These are phyloP conservation scores for Clarias fuscus DNA, from an alignment of 2,797 vertebrate species.

Conservation along the genomic window DNA sequence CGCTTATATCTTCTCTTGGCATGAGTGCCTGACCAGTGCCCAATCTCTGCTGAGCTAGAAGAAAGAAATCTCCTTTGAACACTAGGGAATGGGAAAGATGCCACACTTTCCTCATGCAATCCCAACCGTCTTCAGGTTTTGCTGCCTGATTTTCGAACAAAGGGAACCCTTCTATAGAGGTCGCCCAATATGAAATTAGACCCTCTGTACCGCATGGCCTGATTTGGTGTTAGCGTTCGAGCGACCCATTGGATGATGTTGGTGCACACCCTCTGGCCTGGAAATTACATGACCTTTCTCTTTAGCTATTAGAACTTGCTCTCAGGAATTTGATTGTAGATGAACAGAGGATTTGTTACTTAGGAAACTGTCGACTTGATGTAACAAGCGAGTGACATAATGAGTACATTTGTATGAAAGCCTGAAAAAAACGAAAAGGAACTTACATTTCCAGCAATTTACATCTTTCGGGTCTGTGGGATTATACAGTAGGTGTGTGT, in stretches of 20 bases:
- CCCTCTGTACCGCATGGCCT: neutral
- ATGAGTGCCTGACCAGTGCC: neutral
- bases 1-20: neutral
- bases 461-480: neutral
- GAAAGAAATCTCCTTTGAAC: neutral
- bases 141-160: neutral
- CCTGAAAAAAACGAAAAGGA: neutral
- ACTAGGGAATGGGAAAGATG: neutral
- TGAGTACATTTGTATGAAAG: neutral
- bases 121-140: neutral
- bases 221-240: neutral
- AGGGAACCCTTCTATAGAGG: constrained; percentile 1
- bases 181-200: constrained; percentile 6
- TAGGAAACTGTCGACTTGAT: neutral
- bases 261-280: constrained; percentile 4
- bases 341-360: neutral
- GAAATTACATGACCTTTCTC: neutral
- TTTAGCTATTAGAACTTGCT: neutral
- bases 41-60: too few species aligned
- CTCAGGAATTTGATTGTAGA: neutral
- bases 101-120: neutral
- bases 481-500: neutral
- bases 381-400: neutral
- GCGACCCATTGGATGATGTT: neutral
- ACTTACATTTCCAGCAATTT: neutral